phyloP scores from a whole-genome alignment of 2,888 invertebrate species.

The Drosophila picticornis region DNA sequence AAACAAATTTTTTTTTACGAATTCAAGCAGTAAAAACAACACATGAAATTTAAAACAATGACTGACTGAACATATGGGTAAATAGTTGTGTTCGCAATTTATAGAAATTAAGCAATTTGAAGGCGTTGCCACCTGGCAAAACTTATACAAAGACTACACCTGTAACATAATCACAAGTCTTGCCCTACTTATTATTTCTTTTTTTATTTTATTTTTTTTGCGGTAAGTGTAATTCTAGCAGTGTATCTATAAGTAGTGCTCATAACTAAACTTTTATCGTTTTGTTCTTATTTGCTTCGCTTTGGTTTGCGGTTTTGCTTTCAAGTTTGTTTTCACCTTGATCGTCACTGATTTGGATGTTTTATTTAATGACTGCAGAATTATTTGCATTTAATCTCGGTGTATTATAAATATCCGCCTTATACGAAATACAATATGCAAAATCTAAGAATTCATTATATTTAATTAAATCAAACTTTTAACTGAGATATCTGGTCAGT shows the following conservation, averaged over 20 bases:
- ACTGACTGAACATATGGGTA: neutral
- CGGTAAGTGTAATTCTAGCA: constrained; percentile 10
- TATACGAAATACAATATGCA: neutral
- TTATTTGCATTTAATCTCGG: constrained; percentile 12
- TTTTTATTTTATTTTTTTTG: neutral
- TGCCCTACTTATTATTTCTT: neutral
- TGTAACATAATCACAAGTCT: neutral
- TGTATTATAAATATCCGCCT: constrained; percentile 15
- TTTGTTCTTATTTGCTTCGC: constrained; percentile 3
- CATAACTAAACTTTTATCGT: neutral
- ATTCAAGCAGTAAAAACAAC: constrained; percentile 19
- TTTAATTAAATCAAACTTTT: neutral
- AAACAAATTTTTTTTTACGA: constrained; percentile 26
- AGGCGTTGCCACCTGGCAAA: neutral
- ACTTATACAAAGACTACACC: neutral
- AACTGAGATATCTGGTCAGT: neutral
- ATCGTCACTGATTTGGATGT: constrained; percentile 14
- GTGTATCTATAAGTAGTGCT: constrained; percentile 6
- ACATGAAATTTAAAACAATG: constrained; percentile 47
- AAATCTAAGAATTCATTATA: neutral
- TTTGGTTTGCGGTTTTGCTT: constrained; percentile 22
- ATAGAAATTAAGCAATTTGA: neutral
- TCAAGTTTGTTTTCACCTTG: constrained; percentile 46
- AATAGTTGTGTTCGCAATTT: neutral
- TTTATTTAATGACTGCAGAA: constrained; percentile 11